Evolutionary conservation across 2,797 vertebrate species (phyloP).

Genomic region (Manis pentadactyla): DNA sequence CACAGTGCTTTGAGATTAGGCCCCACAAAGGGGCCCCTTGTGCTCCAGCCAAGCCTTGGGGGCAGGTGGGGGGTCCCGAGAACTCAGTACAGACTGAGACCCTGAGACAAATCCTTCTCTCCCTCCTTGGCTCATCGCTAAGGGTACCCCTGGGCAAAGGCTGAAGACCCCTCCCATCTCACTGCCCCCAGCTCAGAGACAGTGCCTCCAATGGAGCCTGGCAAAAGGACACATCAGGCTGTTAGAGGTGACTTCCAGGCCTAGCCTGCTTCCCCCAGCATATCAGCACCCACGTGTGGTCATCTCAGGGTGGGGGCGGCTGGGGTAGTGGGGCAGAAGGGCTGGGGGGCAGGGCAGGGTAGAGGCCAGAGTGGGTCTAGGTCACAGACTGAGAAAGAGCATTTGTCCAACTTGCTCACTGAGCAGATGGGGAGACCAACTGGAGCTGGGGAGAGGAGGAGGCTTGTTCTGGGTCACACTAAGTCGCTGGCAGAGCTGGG

Average conservation of each 20-base stretch:
- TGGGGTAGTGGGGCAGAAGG: background rate
- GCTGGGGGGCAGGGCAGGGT: background rate
- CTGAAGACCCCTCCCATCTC: background rate
- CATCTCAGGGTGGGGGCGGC: background rate
- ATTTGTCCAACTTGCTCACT: background rate
- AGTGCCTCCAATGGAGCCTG: background rate
- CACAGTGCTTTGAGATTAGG: slow-evolving; percentile 98
- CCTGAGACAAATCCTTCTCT: slow-evolving; percentile 87
- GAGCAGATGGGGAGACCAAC: background rate
- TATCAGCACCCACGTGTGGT: background rate
- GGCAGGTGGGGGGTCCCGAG: slow-evolving; percentile 88
- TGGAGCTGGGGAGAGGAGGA: background rate
- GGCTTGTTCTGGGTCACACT: background rate
- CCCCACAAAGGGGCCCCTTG: slow-evolving; percentile 99
- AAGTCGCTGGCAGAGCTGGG: background rate
- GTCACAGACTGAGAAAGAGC: background rate
- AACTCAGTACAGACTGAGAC: slow-evolving; percentile 86
- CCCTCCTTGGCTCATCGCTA: slow-evolving; percentile 5
- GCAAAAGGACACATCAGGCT: background rate
- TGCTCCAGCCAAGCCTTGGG: slow-evolving; percentile 95
- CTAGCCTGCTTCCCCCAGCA: background rate
- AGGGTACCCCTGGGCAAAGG: slow-evolving; percentile 37
- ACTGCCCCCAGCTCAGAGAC: background rate
- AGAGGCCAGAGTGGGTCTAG: background rate
- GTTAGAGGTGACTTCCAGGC: background rate